Evolutionary conservation across 92 coral and sea anemone species (phyloP), one percentile per base, ranked within the genome.

Genomic region (Pocillopora grandis): DNA sequence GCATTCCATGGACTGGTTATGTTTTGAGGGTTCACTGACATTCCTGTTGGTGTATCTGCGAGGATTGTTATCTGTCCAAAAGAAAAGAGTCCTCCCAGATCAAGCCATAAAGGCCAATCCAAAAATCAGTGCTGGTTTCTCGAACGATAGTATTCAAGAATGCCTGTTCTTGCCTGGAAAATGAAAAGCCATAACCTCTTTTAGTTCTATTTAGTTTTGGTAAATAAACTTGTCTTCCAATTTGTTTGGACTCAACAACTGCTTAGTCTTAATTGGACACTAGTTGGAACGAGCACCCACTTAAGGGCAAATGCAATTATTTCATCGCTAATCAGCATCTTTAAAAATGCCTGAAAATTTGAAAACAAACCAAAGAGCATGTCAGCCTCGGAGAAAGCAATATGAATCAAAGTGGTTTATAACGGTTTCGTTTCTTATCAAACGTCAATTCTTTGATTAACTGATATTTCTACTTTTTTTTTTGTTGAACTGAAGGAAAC

Each of bases 91-190:
- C 86, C 49, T 88, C 92, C 0, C 77, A 21, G 78, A 89, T 92
- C 2, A 58, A 58, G 86, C 87, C 98, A 76, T 83, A 94, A 27
- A 96, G 52, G 6, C 98, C 98, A 16, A 89, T 96, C 98, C 98
- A 96, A 71, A 96, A 92, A 10, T 31, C n/a, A 8, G 59, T 35
- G 58, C 80, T 67, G 36, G 78, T 63, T 37, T 76, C 84, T 27
- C 58, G 71, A 23, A 94, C 66, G 72, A 89, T 74, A 62, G 81
- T 78, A 2, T 87, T 88, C 57, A 94, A 87, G 80, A 94, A 96
- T 10, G 96, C 96, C 62, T 94, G 95, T 75, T 96, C 98, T 76
- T 92, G 83, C 85, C 98, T 96, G 61, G 15, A 58, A 72, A 19
- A 8, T 10, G 70, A 58, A 62, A 19, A 18, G 15, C 33, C 59